Evolutionary conservation across 2,797 vertebrate species (phyloP), one percentile per base, ranked within the genome.

Genomic region (Oreochromis grahami): DNA sequence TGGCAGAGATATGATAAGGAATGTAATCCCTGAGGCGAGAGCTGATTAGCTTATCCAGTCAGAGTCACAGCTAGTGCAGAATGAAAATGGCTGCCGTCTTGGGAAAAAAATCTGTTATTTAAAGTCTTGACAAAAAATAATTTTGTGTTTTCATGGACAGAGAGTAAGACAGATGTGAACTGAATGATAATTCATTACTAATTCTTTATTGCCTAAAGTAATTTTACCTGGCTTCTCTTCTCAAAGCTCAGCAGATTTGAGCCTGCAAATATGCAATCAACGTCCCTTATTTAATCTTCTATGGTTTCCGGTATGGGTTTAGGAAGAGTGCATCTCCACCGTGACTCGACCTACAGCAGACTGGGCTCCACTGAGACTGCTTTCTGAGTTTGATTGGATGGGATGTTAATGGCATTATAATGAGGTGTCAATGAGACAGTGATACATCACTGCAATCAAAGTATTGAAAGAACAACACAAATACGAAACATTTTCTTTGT

Each of bases 1-100:
- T 93, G 93, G 94, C 91, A 86, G 86, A 95, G 93, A 94, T 95
- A 91, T 91, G 95, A 95, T 95, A 95, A 95, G 93, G 82, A 95
- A 92, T 92, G 91, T 95, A 96, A 95, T 95, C 95, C 94, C 94
- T 88, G 82, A 91, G 91, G 92, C 92, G 81, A 87, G 87, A 91
- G 88, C 86, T 94, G 95, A 94, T 95, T 95, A 95, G 91, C 85
- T 93, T 93, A 95, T 96, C 92, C 91, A 92, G 92, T 90, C 88
- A 90, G 87, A 94, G 90, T 89, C 85, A 76, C 86, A 90, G 91
- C 87, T 80, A 65, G 78, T 84, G 90, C 55, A 60, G 84, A 93
- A 88, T 87, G 77, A 93, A 94, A 93, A 93, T 93, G 90, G 89
- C 89, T 87, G 85, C 87, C 50, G 24, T 85, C 84, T 82, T 77